phyloP scores from a whole-genome alignment of 2,888 invertebrate genomes.

The Chironomus tentans region DNA sequence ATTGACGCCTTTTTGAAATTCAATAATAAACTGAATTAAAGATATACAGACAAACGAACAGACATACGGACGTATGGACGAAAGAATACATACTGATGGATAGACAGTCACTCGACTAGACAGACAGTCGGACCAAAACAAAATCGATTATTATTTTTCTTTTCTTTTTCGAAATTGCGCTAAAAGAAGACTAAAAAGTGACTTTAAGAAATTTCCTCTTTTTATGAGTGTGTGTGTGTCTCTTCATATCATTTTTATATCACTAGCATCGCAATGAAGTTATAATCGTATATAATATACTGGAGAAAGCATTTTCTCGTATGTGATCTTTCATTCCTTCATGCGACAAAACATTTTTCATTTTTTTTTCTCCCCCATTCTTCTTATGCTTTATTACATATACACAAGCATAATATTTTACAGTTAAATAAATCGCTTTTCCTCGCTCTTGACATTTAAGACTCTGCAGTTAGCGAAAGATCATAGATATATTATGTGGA shows the following conservation, averaged over 20 bases:
- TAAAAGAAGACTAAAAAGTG: neutral
- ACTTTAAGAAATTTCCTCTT: neutral
- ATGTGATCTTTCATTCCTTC: slow-evolving; percentile 15
- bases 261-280: too few relatives aligned
- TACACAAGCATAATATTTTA: slow-evolving; percentile 20
- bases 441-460: slow-evolving; percentile 27
- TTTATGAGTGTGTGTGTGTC: neutral
- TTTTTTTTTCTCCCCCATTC: neutral
- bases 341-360: slow-evolving; percentile 27
- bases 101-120: too few relatives aligned
- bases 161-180: too few relatives aligned
- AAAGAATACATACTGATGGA: too few relatives aligned
- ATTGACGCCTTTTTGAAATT: too few relatives aligned
- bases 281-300: neutral
- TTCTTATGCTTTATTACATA: slow-evolving; percentile 17
- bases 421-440: slow-evolving; percentile 26
- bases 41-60: too few relatives aligned
- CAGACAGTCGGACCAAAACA: neutral
- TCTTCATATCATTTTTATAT: too few relatives aligned
- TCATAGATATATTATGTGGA: slow-evolving; percentile 3
- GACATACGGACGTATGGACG: too few relatives aligned
- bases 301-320: slow-evolving; percentile 8
- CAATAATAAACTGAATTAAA: too few relatives aligned
- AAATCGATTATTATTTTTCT: too few relatives aligned
- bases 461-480: slow-evolving; percentile 25